Conservation (phyloP, 1,140 invertebrate genomes). For the Achatina immaculata region DNA sequence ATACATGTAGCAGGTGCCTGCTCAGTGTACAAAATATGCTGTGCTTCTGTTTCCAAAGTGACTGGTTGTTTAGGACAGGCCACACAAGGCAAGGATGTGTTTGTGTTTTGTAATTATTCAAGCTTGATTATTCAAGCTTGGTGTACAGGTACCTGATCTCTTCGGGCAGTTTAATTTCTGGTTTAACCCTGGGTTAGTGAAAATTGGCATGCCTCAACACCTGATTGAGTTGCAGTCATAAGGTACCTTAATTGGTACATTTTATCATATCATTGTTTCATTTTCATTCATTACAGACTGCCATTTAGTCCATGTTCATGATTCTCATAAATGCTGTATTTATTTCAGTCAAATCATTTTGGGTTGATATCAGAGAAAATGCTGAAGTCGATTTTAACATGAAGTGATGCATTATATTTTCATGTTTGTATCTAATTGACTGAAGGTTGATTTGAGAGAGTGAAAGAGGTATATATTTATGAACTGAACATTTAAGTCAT, state of each 20-base stretch:
- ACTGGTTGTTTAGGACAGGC: too few relatives aligned
- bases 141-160: background rate
- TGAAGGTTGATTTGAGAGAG: background rate
- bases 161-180: background rate
- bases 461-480: background rate
- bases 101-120: background rate
- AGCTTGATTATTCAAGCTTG: background rate
- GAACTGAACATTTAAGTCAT: too few relatives aligned
- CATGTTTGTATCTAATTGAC: background rate
- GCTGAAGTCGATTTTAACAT: too few relatives aligned
- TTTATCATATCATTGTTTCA: background rate
- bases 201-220: background rate
- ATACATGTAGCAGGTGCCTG: too few relatives aligned
- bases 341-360: background rate
- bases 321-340: background rate
- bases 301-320: background rate
- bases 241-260: background rate
- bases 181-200: background rate
- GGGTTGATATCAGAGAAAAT: background rate
- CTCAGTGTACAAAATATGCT: too few relatives aligned
- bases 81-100: too few relatives aligned
- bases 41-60: too few relatives aligned
- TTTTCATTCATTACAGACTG: background rate
- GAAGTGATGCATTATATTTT: too few relatives aligned
- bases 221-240: background rate